Base-by-base conservation (phyloP, 2,888 invertebrate genomes). In the Caradrina clavipalpis region DNA sequence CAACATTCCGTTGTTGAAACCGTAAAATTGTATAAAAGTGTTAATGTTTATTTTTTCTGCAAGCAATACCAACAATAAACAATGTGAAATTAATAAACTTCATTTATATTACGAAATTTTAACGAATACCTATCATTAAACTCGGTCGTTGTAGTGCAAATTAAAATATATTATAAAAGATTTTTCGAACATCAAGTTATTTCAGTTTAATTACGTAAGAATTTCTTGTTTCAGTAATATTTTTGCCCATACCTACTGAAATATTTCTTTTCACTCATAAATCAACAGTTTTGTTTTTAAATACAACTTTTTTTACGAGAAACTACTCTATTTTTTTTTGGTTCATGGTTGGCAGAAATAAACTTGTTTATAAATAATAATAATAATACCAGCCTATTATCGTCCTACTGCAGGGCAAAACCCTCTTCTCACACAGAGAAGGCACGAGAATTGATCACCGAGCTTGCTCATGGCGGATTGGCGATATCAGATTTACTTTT, bases 81-180 rank as follows among this genome's bases (percentile, higher is more conserved):
- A 73, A 17, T 19, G n/a, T 2, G 7, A 49, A 19, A 51, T 68
- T 73, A 73, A 73, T 57, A 73, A 57, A 57, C 31, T 13, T 39
- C 10, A 42, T 73, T 49, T 49, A 47, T 31, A 49, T 72, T 11
- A 60, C 47, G 2, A 42, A 61, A 53, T 73, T 68, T 68, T 49
- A 73, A 68, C 68, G 8, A 73, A 68, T 68, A 42, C n/a, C 51
- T 60, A 22, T 73, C 26, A 73, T 57, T 53, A 49, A 39, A 19
- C 51, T 22, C 8, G 26, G 53, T 53, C 31, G 35, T 17, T 73
- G 60, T 47, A 57, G 26, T 60, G 22, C 6, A 60, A 73, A 68
- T 61, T 35, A 68, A 73, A 73, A 73, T 53, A n/a, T 49, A 57
- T 49, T 68, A 22, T 61, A 60, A 50, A 21, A 68, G 15, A 49